Evolutionary conservation across 2,797 vertebrate species (phyloP).

Genomic region (Amniataba percoides): DNA sequence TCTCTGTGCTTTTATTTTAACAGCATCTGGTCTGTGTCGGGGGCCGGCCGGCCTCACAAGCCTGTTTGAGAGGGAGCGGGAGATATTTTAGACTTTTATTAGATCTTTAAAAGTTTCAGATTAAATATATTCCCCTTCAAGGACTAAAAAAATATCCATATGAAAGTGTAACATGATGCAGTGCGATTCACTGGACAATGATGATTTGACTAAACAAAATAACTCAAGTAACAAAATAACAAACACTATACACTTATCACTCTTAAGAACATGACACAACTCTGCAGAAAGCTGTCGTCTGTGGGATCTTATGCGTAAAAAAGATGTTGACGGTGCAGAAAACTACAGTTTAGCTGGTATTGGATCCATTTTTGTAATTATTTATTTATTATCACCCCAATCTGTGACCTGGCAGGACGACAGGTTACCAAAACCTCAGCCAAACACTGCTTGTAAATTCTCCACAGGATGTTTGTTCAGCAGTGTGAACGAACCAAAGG

Average conservation of each 20-base stretch:
- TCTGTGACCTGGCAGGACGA: not conserved
- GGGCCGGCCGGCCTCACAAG: conserved; percentile 21
- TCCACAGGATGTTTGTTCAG: not conserved
- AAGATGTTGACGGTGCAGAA: not conserved
- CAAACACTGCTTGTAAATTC: not conserved
- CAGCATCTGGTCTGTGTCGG: conserved; percentile 59
- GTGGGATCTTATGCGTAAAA: no score
- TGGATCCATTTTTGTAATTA: not conserved
- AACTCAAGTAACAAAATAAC: no score
- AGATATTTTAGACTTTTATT: not conserved
- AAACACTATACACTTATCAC: not conserved
- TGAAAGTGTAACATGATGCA: not conserved
- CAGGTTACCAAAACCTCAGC: not conserved
- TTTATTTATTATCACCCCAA: not conserved
- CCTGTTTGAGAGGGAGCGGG: not conserved
- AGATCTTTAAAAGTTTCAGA: conserved; percentile 2
- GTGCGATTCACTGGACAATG: not conserved
- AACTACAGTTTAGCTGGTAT: not conserved
- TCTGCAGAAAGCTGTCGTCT: not conserved
- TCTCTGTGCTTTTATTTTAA: conserved; percentile 48
- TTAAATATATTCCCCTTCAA: not conserved
- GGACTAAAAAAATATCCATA: not conserved
- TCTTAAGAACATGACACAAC: not conserved
- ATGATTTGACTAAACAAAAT: not conserved
- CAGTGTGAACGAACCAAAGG: not conserved